Evolutionary conservation across 2,888 invertebrate species (phyloP), one percentile per base, ranked within the genome.

Genomic region (Eremobia ochroleuca): DNA sequence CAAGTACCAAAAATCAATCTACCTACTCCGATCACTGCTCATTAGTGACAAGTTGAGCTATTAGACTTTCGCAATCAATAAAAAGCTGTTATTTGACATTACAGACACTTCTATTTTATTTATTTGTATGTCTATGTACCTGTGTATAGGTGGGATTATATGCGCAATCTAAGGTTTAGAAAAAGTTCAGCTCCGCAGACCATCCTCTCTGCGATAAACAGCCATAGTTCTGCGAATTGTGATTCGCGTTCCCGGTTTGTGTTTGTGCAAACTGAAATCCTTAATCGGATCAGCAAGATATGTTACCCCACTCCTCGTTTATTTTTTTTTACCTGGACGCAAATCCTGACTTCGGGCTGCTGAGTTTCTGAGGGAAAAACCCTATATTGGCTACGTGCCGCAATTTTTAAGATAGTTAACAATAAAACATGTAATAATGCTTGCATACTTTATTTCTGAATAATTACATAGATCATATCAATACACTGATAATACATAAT

Each of bases 391-490:
- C 15, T 43, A 43, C 52, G 52, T 52, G 52, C 25, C 18, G 18
- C 46, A 40, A 40, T 52, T 52, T 8, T 25, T 3, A 52, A 25
- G 13, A 28, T 40, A 8, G 5, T n/a, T 49, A 59, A 31, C 61
- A 88, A 82, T 82, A 85, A 91, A 85, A 89, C 77, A 79, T 59
- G 25, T 34, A 43, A 49, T 75, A 87, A 93, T 95, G 94, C 94
- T 93, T 93, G 91, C 92, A 95, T 92, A 94, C 91, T 95, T 95
- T 95, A 95, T 92, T 91, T 92, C 83, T 79, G 85, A 91, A 90
- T 92, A 91, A 87, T 91, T 76, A 91, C 80, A 89, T 90, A 92
- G 81, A 90, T 58, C 75, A 83, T 90, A 89, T 88, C 83, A 90
- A 87, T 90, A 90, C 88, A 89, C 80, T 81, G 77, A 85, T 76